A percentile compares a stretch with the other conserved stretches of the same genome.
Evolutionary conservation across 2,797 vertebrate species (phyloP).

Genomic region (Tangara arthus): DNA sequence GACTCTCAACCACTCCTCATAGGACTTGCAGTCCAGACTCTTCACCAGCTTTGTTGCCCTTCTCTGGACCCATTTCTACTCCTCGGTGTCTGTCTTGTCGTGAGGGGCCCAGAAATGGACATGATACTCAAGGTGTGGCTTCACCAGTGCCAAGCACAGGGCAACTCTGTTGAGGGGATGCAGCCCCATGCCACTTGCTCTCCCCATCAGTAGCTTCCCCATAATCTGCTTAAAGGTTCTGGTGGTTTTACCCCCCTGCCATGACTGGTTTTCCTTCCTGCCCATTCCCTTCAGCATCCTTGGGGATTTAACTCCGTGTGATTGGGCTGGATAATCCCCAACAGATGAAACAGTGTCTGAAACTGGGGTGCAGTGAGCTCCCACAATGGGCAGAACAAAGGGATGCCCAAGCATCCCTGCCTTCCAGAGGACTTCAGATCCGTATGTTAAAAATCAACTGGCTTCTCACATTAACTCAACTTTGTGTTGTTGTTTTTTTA

Average conservation of each 20-base stretch:
- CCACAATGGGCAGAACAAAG: not conserved
- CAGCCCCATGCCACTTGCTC: rapidly evolving
- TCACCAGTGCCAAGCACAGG: not conserved
- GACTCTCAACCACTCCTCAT: not conserved
- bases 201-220: not conserved
- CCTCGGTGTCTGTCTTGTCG: rapidly evolving
- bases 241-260: not conserved
- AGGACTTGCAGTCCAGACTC: not conserved
- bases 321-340: not conserved
- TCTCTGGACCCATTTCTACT: not conserved
- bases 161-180: not conserved
- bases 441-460: not conserved
- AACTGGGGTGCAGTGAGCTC: not conserved
- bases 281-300: rapidly evolving
- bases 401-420: not conserved
- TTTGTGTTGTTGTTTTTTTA: not conserved
- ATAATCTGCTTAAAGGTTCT: not conserved
- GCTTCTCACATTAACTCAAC: not conserved
- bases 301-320: not conserved
- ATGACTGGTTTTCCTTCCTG: not conserved
- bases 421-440: not conserved
- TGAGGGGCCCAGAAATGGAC: not conserved
- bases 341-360: not conserved
- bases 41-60: not conserved
- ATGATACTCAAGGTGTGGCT: not conserved